A percentile compares a stretch with the other conserved stretches of the same genome.
phyloP scores from a whole-genome alignment of 2,888 invertebrate species.

The Cinara cedri region DNA sequence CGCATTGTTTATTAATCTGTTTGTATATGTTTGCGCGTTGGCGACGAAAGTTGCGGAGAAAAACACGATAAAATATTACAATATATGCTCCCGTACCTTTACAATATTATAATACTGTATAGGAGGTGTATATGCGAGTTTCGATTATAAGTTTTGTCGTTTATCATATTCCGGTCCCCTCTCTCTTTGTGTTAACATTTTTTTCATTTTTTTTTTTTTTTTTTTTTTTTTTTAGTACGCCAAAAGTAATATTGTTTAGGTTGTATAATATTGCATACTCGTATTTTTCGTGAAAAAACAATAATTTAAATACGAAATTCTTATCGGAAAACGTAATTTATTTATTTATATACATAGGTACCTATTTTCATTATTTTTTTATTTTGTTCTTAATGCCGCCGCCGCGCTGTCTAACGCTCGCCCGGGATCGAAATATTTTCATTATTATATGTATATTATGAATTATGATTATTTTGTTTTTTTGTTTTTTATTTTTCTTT shows the following conservation, averaged over 20 bases:
- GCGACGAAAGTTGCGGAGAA: too few relatives aligned
- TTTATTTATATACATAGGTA: too few relatives aligned
- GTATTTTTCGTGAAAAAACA: neutral
- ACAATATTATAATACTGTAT: too few relatives aligned
- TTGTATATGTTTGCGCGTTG: neutral
- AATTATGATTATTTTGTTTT: neutral
- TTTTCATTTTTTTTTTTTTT: too few relatives aligned
- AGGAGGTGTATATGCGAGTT: neutral
- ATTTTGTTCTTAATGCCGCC: too few relatives aligned
- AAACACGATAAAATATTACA: neutral
- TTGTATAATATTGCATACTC: neutral
- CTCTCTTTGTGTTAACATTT: neutral
- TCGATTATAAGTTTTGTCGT: conserved; percentile 14
- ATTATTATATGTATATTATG: too few relatives aligned
- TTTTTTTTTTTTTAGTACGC: too few relatives aligned
- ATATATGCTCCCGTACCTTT: too few relatives aligned
- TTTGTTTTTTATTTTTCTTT: too few relatives aligned
- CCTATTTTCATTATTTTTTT: too few relatives aligned
- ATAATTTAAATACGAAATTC: conserved; percentile 34
- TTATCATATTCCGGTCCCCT: neutral
- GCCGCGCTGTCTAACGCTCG: neutral
- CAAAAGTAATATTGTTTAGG: conserved; percentile 9
- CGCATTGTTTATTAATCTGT: neutral
- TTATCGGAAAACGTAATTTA: neutral
- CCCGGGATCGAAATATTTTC: neutral